Percentiles rank a stretch among this genome's conserved stretches.
These are phyloP conservation scores for Arothron firmamentum DNA, from an alignment of 2,113 vertebrate genomes.

Conservation along the genomic window DNA sequence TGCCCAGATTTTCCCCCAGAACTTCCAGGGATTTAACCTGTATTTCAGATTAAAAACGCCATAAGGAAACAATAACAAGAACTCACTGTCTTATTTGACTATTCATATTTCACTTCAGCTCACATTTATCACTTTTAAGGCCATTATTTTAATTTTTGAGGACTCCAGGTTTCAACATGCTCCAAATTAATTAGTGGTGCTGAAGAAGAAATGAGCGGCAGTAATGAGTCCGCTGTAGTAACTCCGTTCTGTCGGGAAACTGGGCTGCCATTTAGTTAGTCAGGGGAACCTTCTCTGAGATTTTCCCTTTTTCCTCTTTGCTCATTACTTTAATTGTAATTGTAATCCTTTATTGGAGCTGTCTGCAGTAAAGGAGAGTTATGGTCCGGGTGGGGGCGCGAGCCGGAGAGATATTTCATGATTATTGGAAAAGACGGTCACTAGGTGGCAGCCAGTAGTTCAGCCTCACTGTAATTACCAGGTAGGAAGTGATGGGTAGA, in stretches of 20 bases:
- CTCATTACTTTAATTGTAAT: conserved; percentile 82
- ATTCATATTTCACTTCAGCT: conserved; percentile 53
- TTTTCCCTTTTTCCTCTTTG: conserved; percentile 75
- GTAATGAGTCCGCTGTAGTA: conserved; percentile 68
- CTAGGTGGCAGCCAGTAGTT: conserved; percentile 76
- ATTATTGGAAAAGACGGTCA: conserved; percentile 79
- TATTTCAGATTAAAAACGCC: neutral
- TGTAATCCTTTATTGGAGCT: conserved; percentile 80
- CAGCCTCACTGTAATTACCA: conserved; percentile 66
- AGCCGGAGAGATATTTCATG: conserved; percentile 76
- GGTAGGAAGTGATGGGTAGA: conserved; percentile 57
- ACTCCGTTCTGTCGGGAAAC: conserved; percentile 71
- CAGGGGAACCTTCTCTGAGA: conserved; percentile 69
- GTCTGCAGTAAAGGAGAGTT: conserved; percentile 80
- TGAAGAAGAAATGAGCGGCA: conserved; percentile 58
- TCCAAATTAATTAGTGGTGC: conserved; percentile 69
- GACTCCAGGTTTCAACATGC: conserved; percentile 59
- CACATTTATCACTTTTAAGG: conserved; percentile 53
- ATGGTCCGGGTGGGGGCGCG: conserved; percentile 70
- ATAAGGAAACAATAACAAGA: conserved; percentile 49
- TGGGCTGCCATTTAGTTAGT: conserved; percentile 74
- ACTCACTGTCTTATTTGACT: conserved; percentile 32
- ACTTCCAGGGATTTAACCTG: too few relatives aligned
- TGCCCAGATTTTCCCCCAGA: too few relatives aligned
- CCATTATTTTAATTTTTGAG: conserved; percentile 65